A percentile compares a stretch with the other conserved stretches of the same genome.
phyloP scores from a whole-genome alignment of 2,113 vertebrate species.

The Climacteris rufus region DNA sequence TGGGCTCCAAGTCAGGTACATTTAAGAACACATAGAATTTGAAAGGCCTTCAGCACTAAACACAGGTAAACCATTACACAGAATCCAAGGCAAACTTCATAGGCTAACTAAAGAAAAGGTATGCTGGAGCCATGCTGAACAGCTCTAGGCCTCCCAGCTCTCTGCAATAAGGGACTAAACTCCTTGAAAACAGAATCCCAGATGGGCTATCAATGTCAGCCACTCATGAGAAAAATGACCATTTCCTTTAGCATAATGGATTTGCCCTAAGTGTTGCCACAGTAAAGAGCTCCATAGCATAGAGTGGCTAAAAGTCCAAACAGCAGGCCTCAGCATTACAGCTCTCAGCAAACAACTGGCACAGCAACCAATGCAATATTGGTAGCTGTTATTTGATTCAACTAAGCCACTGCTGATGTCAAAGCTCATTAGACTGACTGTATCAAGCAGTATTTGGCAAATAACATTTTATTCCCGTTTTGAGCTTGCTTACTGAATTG shows the following conservation, averaged over 20 bases:
- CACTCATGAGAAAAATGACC: background rate
- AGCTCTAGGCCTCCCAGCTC: background rate
- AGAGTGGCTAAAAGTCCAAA: background rate
- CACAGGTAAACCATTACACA: background rate
- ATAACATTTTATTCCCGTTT: background rate
- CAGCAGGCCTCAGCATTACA: background rate
- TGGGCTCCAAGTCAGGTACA: background rate
- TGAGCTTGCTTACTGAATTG: background rate
- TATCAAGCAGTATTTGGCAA: background rate
- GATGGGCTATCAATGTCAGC: background rate
- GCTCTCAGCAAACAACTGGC: background rate
- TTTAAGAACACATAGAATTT: background rate
- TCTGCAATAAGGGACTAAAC: background rate
- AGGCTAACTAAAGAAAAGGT: background rate
- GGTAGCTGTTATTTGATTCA: background rate
- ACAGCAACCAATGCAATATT: background rate
- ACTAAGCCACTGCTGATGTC: background rate
- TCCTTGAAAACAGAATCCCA: background rate
- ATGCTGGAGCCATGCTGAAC: accelerated
- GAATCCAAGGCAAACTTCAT: background rate
- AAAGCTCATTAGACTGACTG: background rate
- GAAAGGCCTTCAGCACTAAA: background rate
- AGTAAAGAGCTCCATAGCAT: background rate
- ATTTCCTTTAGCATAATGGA: background rate
- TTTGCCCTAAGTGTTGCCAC: background rate